phyloP scores from a whole-genome alignment of 2,113 vertebrate genomes.

The Spea bombifrons region DNA sequence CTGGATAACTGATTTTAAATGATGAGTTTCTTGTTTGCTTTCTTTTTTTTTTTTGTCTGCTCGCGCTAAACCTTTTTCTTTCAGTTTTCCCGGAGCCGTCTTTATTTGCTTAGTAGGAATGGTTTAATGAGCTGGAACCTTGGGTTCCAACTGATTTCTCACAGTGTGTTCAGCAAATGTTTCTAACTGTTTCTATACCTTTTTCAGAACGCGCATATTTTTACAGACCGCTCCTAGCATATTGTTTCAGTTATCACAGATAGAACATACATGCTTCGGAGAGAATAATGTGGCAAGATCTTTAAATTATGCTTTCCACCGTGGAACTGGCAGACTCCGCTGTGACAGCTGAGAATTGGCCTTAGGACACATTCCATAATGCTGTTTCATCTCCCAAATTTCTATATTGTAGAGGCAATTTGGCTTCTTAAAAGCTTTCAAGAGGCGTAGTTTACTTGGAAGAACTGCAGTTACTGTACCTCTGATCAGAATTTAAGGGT shows the following conservation, averaged over 20 bases:
- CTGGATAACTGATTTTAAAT: no score
- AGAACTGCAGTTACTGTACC: not conserved
- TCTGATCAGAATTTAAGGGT: not conserved
- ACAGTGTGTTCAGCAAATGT: conserved; percentile 1
- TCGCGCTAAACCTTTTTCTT: not conserved
- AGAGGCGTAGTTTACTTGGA: conserved; percentile 11
- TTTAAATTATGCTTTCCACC: conserved; percentile 12
- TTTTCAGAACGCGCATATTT: conserved; percentile 21
- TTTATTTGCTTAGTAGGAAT: not conserved
- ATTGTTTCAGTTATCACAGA: conserved; percentile 33
- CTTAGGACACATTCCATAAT: conserved; percentile 27
- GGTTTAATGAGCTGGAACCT: conserved; percentile 27
- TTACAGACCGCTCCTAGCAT: conserved; percentile 9
- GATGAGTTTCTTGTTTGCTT: not conserved
- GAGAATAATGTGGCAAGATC: not conserved
- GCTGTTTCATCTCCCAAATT: conserved; percentile 10
- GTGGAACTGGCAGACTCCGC: conserved; percentile 2
- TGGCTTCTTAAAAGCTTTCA: conserved; percentile 17
- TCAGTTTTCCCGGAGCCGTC: not conserved
- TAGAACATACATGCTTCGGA: not conserved
- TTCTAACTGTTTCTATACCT: not conserved
- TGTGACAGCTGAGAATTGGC: conserved; percentile 22
- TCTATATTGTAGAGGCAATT: conserved; percentile 34
- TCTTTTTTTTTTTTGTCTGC: not conserved
- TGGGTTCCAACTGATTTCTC: conserved; percentile 19